Evolutionary conservation across 2,113 vertebrate species (phyloP).

Genomic region (Dinomys branickii): DNA sequence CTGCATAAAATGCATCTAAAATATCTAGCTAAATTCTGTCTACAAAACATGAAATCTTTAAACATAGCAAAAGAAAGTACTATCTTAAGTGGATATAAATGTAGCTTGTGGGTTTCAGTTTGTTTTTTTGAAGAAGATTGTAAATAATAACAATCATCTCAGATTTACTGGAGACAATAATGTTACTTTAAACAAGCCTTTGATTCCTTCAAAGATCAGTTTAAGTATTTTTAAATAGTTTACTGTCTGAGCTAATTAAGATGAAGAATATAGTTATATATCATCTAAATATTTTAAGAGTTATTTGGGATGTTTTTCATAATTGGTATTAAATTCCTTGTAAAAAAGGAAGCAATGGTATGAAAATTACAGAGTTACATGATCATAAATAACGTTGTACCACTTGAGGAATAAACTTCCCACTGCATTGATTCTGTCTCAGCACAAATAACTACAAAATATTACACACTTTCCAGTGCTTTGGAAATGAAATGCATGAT

Average conservation of each 20-base stretch:
- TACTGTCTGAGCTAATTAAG: conserved; percentile 65
- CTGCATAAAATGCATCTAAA: background rate
- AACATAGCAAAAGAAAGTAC: background rate
- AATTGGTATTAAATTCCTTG: conserved; percentile 72
- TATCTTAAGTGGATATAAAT: background rate
- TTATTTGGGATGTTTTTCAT: conserved; percentile 63
- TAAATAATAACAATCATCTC: background rate
- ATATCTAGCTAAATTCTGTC: background rate
- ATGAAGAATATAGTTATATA: conserved; percentile 63
- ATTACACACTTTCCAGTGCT: conserved; percentile 69
- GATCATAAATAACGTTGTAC: conserved; percentile 70
- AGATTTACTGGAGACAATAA: background rate
- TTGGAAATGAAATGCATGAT: conserved; percentile 83
- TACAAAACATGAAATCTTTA: conserved; percentile 6
- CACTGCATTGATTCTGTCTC: conserved; percentile 71
- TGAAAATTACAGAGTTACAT: conserved; percentile 55
- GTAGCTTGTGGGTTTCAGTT: background rate
- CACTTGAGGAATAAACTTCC: conserved; percentile 68
- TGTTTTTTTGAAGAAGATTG: conserved; percentile 4
- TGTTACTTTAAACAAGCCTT: conserved; percentile 34
- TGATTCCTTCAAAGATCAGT: background rate
- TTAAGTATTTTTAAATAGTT: conserved; percentile 68
- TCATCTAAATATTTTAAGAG: conserved; percentile 64
- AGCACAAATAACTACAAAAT: conserved; percentile 74
- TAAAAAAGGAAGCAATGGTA: conserved; percentile 72